Percentiles rank a stretch among this genome's conserved stretches.
These are phyloP conservation scores for Choristoneura fumiferana DNA, from an alignment of 1,140 invertebrate species.

Conservation along the genomic window DNA sequence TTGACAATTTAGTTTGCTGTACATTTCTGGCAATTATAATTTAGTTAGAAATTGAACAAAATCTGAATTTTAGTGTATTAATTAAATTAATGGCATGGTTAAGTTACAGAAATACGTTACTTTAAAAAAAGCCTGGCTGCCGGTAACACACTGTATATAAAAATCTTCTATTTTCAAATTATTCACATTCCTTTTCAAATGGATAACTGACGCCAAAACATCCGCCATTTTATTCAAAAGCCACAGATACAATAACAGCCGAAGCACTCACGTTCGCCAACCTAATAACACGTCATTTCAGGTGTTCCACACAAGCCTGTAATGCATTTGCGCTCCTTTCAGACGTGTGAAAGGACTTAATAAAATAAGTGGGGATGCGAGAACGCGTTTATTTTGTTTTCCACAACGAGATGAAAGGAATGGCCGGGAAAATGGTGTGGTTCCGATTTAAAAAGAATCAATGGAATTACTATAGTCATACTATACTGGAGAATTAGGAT, in stretches of 20 bases:
- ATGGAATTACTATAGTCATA: background rate
- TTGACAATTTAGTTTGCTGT: too few relatives aligned
- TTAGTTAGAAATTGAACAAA: too few relatives aligned
- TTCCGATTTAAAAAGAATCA: background rate
- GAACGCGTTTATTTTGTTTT: conserved; percentile 5
- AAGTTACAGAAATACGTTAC: too few relatives aligned
- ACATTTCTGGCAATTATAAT: too few relatives aligned
- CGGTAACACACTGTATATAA: too few relatives aligned
- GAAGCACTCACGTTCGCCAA: conserved; percentile 1
- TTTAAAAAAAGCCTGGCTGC: too few relatives aligned
- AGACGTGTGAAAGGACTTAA: conserved; percentile 9
- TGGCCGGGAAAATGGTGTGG: background rate
- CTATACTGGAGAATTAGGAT: too few relatives aligned
- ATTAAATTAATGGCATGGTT: too few relatives aligned
- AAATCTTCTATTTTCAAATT: too few relatives aligned
- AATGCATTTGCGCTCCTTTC: conserved; percentile 4
- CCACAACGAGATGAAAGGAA: background rate
- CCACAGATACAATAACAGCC: background rate
- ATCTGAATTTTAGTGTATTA: too few relatives aligned
- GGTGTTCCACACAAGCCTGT: background rate
- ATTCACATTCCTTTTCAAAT: too few relatives aligned
- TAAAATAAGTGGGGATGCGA: conserved; percentile 4
- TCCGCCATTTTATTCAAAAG: background rate
- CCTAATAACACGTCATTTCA: conserved; percentile 1
- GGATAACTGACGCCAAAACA: too few relatives aligned